phyloP scores from a whole-genome alignment of 1,140 invertebrate genomes.

The Cyphomyrmex costatus region DNA sequence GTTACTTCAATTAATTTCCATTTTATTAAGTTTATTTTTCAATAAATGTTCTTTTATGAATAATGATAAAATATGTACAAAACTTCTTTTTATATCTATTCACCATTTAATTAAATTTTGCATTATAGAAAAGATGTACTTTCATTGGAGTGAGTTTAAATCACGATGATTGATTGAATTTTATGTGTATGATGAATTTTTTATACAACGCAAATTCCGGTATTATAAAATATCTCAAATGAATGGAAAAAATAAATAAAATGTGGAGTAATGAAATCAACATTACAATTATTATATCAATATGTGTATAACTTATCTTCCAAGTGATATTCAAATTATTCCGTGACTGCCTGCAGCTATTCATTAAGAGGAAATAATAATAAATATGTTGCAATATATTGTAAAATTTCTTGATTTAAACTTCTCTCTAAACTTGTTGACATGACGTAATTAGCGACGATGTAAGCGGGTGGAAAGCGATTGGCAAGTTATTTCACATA shows the following conservation, averaged over 20 bases:
- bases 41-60: neutral
- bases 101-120: slow-evolving; percentile 12
- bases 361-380: slow-evolving; percentile 9
- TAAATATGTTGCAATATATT: slow-evolving; percentile 25
- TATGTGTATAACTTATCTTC: neutral
- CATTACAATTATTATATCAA: slow-evolving; percentile 7
- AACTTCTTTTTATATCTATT: neutral
- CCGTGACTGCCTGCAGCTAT: neutral
- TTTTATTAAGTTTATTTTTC: neutral
- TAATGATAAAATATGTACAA: neutral
- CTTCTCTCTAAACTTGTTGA: neutral
- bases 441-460: slow-evolving; percentile 28
- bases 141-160: slow-evolving; percentile 23
- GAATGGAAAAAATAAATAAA: slow-evolving; percentile 14
- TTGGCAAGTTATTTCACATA: slow-evolving; percentile 30
- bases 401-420: slow-evolving; percentile 16
- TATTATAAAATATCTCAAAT: slow-evolving; percentile 11
- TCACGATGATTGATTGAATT: slow-evolving; percentile 21
- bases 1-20: neutral
- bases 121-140: neutral
- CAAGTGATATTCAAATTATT: neutral
- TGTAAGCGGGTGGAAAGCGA: neutral
- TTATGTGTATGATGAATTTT: neutral
- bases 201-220: neutral
- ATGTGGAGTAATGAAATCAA: neutral